Evolutionary conservation across 2,797 vertebrate species (phyloP).

Genomic region (Gallinago solitaria): DNA sequence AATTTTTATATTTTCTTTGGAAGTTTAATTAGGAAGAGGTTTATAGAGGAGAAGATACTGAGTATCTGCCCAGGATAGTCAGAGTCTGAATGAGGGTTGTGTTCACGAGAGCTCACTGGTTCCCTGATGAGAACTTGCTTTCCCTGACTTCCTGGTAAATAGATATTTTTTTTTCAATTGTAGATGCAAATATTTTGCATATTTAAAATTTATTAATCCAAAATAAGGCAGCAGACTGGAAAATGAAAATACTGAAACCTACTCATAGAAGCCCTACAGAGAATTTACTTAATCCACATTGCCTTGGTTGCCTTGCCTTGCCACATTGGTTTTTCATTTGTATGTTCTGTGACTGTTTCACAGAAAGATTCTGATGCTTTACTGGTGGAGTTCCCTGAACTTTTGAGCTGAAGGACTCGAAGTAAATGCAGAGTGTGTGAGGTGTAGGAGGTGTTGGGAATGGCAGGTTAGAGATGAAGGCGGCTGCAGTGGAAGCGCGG

Average conservation of each 20-base stretch:
- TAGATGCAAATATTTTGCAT: neutral
- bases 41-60: neutral
- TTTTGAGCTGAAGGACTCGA: neutral
- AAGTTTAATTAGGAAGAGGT: constrained; percentile 41
- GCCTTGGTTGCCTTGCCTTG: too few relatives aligned
- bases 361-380: neutral
- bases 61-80: neutral
- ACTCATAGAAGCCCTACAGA: neutral
- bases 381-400: neutral
- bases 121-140: neutral
- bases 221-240: neutral
- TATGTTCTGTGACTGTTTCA: neutral
- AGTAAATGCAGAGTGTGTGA: neutral
- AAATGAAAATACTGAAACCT: neutral
- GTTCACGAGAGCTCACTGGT: neutral
- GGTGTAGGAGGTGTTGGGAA: neutral
- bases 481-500: neutral
- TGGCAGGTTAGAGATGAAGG: neutral
- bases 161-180: neutral
- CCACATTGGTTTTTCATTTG: neutral
- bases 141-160: neutral
- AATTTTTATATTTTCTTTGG: constrained; percentile 4
- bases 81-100: neutral
- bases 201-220: neutral
- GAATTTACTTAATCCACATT: neutral